Evolutionary conservation across 2,888 invertebrate genomes (phyloP).

Genomic region (Mythimna ferrago): DNA sequence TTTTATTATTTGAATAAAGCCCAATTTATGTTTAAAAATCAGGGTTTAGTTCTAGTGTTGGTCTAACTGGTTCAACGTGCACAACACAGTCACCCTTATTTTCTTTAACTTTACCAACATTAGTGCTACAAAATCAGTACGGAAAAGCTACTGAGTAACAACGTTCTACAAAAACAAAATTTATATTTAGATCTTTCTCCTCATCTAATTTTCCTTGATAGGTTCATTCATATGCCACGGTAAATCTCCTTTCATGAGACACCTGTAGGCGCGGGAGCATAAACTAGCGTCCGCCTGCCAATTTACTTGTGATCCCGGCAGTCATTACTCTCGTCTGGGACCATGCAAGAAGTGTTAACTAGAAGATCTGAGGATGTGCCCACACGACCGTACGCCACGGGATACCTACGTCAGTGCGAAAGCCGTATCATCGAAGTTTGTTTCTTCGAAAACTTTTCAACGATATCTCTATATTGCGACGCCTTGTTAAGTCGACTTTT

Average conservation of each 20-base stretch:
- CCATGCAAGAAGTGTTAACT: conserved; percentile 42
- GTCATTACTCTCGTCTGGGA: conserved; percentile 45
- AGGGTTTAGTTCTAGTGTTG: neutral
- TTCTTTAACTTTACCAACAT: neutral
- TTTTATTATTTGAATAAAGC: too few species aligned
- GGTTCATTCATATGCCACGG: conserved; percentile 15
- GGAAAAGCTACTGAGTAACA: neutral
- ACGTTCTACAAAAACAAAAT: neutral
- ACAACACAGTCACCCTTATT: neutral
- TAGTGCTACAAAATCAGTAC: neutral
- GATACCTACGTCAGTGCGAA: too few species aligned
- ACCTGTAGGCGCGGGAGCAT: conserved; percentile 47
- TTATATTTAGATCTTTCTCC: neutral
- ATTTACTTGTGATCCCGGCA: conserved; percentile 46
- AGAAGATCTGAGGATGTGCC: conserved; percentile 42
- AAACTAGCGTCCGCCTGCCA: conserved; percentile 49
- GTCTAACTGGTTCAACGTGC: neutral
- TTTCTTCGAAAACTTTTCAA: too few species aligned
- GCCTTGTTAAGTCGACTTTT: too few species aligned
- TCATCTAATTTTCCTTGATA: conserved; percentile 9
- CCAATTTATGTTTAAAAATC: neutral
- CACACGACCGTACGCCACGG: conserved; percentile 31
- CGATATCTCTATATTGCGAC: too few species aligned
- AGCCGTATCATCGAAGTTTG: too few species aligned
- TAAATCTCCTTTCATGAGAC: conserved; percentile 48